These are phyloP conservation scores for Drosophila glabriapex DNA, from an alignment of 2,888 invertebrate genomes.

Conservation along the genomic window DNA sequence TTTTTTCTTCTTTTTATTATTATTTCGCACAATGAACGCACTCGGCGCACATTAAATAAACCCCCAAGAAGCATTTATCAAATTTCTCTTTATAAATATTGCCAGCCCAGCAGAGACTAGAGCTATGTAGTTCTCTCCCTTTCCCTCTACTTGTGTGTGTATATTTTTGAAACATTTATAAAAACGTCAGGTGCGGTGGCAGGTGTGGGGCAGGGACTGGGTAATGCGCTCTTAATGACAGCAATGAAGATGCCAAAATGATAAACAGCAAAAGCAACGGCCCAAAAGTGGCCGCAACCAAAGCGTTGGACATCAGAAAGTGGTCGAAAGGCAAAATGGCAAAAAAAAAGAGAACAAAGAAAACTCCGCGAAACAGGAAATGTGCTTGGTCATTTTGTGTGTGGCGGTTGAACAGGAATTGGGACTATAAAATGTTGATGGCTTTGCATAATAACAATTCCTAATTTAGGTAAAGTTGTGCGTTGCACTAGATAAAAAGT, in stretches of 20 bases:
- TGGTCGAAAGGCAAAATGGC: slow-evolving; percentile 41
- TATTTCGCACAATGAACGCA: slow-evolving; percentile 76
- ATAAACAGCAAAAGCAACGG: slow-evolving; percentile 73
- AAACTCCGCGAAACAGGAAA: slow-evolving; percentile 56
- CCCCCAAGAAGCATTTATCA: slow-evolving; percentile 80
- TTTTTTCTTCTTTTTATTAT: slow-evolving; percentile 60
- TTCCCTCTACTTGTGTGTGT: slow-evolving; percentile 28
- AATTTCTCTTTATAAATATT: slow-evolving; percentile 72
- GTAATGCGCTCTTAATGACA: slow-evolving; percentile 80
- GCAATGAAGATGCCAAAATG: slow-evolving; percentile 83
- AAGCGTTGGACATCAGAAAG: slow-evolving; percentile 39
- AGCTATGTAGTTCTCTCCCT: slow-evolving; percentile 18
- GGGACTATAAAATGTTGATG: slow-evolving; percentile 28
- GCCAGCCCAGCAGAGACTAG: slow-evolving; percentile 31
- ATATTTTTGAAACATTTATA: slow-evolving; percentile 75
- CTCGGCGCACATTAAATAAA: slow-evolving; percentile 79
- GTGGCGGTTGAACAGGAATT: slow-evolving; percentile 8
- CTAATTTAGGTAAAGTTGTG: neutral
- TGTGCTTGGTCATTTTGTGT: slow-evolving; percentile 66
- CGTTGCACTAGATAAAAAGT: neutral
- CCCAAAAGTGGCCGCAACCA: slow-evolving; percentile 56
- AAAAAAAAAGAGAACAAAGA: slow-evolving; percentile 57
- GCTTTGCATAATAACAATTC: slow-evolving; percentile 3
- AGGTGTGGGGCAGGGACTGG: slow-evolving; percentile 29
- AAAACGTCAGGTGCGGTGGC: slow-evolving; percentile 69